A percentile compares a stretch with the other conserved stretches of the same genome.
Evolutionary conservation across 2,113 vertebrate genomes (phyloP).

Genomic region (Cheilinus undulatus): DNA sequence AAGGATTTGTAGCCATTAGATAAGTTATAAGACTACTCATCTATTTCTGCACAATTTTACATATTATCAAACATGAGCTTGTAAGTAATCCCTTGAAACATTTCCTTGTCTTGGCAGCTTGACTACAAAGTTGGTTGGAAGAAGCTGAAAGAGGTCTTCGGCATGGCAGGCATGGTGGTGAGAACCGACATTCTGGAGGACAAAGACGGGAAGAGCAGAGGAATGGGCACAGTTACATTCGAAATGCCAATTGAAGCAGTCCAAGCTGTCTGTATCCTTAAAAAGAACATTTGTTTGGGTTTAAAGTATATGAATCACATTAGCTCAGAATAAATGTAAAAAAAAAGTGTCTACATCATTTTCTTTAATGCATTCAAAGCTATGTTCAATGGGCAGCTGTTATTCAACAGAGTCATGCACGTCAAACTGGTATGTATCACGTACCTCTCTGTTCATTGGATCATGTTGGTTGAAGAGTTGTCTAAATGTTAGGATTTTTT

Average conservation of each 20-base stretch:
- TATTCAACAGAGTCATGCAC: constrained; percentile 97
- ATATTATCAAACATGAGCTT: background rate
- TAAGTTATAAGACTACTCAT: too few species aligned
- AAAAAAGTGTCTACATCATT: rapidly evolving
- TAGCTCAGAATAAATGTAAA: background rate
- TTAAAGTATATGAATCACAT: background rate
- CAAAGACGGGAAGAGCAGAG: constrained; percentile 96
- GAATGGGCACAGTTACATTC: constrained; percentile 96
- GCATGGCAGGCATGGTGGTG: constrained; percentile 94
- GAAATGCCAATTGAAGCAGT: constrained; percentile 97
- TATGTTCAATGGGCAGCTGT: constrained; percentile 97
- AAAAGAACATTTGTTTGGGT: background rate
- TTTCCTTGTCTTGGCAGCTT: constrained; percentile 80
- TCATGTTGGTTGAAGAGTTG: background rate
- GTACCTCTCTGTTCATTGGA: background rate
- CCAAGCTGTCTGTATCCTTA: constrained; percentile 98
- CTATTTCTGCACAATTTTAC: too few species aligned
- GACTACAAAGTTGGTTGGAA: constrained; percentile 99
- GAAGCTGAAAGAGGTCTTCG: constrained; percentile 97
- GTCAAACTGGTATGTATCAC: constrained; percentile 93
- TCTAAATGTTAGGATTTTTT: constrained; percentile 11
- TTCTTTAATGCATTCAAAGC: constrained; percentile 88
- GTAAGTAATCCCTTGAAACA: background rate
- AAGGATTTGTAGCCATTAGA: background rate
- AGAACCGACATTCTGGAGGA: constrained; percentile 95